phyloP scores from a whole-genome alignment of 2,113 vertebrate species.

The Gallinago undulata region DNA sequence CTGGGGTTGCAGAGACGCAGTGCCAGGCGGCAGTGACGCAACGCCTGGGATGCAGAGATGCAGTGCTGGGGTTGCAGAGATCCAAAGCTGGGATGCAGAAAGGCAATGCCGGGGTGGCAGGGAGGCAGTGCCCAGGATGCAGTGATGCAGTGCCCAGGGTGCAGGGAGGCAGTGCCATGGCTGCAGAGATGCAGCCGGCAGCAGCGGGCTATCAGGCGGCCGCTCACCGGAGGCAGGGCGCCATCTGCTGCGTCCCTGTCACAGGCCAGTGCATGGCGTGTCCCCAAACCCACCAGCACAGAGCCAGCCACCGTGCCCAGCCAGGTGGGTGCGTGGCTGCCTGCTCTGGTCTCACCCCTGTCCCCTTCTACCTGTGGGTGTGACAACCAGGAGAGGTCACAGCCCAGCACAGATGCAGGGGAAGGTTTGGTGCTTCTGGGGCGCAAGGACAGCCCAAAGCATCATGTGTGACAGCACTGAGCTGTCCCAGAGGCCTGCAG shows the following conservation, averaged over 20 bases:
- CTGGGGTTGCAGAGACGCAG: background rate
- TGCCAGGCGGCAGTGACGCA: background rate
- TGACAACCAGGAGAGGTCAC: background rate
- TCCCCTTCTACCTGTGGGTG: background rate
- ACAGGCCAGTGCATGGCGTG: background rate
- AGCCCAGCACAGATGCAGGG: background rate
- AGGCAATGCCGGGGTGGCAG: background rate
- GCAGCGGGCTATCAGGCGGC: background rate
- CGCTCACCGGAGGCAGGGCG: background rate
- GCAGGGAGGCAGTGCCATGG: background rate
- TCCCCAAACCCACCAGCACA: background rate
- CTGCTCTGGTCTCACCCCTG: background rate
- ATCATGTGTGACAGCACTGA: background rate
- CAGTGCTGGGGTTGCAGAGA: too few species aligned
- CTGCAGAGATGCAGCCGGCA: background rate
- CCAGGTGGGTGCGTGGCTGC: fast-evolving
- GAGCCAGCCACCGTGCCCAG: background rate
- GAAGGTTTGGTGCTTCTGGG: background rate
- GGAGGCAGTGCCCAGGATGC: background rate
- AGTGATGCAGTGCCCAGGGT: too few species aligned
- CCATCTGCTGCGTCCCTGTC: background rate
- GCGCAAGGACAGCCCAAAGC: background rate
- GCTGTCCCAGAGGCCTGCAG: background rate
- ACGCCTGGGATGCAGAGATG: too few species aligned
- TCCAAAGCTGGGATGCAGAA: too few species aligned